Conservation (phyloP, 2,888 invertebrate species). For the Philaethria dido region DNA sequence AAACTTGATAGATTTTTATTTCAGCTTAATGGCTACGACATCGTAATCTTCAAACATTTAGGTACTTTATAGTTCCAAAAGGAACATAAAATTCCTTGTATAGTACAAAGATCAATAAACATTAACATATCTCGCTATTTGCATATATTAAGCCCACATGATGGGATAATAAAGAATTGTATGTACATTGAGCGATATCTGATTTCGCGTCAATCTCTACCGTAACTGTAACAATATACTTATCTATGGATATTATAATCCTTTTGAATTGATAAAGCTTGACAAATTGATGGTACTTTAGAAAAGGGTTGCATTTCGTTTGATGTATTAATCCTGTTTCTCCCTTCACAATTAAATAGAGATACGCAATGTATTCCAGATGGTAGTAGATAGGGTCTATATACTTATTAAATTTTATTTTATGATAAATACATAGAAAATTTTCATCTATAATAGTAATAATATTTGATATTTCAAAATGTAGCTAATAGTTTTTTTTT, state of each 20-base stretch:
- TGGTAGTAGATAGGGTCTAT: not conserved
- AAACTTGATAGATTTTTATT: too few species aligned
- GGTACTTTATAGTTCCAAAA: not conserved
- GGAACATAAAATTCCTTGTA: not conserved
- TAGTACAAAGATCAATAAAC: conserved; percentile 28
- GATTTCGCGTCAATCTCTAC: conserved; percentile 39
- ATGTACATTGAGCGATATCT: conserved; percentile 37
- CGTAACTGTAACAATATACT: conserved; percentile 26
- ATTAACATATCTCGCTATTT: conserved; percentile 39
- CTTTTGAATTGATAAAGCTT: conserved; percentile 28
- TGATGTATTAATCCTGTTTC: not conserved
- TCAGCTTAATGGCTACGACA: too few species aligned
- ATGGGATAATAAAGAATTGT: conserved; percentile 37
- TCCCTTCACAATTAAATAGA: conserved; percentile 1
- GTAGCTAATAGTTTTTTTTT: not conserved
- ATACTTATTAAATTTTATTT: not conserved
- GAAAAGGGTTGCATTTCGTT: conserved; percentile 13
- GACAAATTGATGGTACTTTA: conserved; percentile 9
- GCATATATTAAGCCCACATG: conserved; percentile 37
- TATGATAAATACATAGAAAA: too few species aligned
- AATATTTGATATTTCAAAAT: not conserved
- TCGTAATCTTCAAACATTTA: not conserved
- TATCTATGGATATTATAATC: conserved; percentile 33
- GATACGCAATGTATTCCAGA: conserved; percentile 9
- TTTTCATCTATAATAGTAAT: too few species aligned